Percentiles rank a stretch among this genome's conserved stretches.
These are phyloP conservation scores for Torymus texanus DNA, from an alignment of 2,888 invertebrate genomes.

Conservation along the genomic window DNA sequence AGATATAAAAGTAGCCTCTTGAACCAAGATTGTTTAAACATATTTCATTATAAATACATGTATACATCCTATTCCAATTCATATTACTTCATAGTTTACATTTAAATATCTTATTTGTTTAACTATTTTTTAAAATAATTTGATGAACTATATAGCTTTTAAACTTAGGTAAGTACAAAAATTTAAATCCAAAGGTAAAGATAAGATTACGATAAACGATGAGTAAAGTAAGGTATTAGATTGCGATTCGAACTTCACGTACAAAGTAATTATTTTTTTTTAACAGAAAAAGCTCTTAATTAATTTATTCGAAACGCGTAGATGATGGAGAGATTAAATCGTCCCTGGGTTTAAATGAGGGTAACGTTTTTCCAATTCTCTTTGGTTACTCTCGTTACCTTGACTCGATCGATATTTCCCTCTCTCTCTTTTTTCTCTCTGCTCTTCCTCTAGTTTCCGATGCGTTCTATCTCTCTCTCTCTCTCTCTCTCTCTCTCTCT, in stretches of 20 bases:
- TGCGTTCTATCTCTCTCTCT: slow-evolving; percentile 2
- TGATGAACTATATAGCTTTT: background rate
- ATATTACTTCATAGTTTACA: too few relatives aligned
- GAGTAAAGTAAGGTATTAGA: background rate
- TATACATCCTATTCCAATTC: too few relatives aligned
- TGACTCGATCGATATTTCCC: slow-evolving; percentile 36
- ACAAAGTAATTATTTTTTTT: slow-evolving; percentile 14
- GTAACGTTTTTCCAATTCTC: slow-evolving; percentile 46
- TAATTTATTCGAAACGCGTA: slow-evolving; percentile 43
- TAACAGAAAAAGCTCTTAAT: slow-evolving; percentile 21
- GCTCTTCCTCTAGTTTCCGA: background rate
- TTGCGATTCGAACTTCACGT: background rate
- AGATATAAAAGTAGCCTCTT: background rate
- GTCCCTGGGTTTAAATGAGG: slow-evolving; percentile 32
- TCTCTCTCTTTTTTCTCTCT: background rate
- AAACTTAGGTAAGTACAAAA: too few relatives aligned
- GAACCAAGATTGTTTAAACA: too few relatives aligned
- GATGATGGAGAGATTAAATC: slow-evolving; percentile 33
- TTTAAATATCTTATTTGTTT: too few relatives aligned
- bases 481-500: too few relatives aligned
- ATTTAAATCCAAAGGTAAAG: background rate
- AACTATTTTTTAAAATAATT: too few relatives aligned
- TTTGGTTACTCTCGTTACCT: slow-evolving; percentile 41
- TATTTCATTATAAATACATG: too few relatives aligned
- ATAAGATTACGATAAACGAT: slow-evolving; percentile 18